Base-by-base conservation (phyloP, 2,888 invertebrate genomes). In the Luperina testacea region DNA sequence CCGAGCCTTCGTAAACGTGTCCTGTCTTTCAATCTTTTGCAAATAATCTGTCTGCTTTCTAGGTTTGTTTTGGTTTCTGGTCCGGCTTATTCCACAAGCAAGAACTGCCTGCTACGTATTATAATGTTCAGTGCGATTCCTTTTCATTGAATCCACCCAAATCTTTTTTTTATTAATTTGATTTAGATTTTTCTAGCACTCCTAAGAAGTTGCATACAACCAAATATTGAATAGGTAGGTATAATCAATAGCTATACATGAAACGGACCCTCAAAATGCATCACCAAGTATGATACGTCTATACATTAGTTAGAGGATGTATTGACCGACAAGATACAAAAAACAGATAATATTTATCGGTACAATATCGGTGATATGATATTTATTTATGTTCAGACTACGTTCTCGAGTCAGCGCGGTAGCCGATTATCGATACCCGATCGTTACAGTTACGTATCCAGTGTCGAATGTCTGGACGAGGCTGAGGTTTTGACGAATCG, bases 381-480 rank as follows among this genome's bases (percentile, higher is more conserved):
- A 65, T 51, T 32, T 32, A 32, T 32, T 20, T 32, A 70, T n/a
- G 63, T 42, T 53, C 65, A 17, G 15, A 69, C 24, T 48, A n/a
- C 38, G 4, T 2, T 6, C 3, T 38, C 77, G 24, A 76, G 48
- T 67, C 24, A 59, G 27, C 76, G 74, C 71, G 81, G 75, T 73
- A 45, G 17, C 20, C 74, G 73, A 71, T 85, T 68, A 77, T 68
- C 72, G 81, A 87, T 77, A 84, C 75, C 38, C 68, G 77, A 78
- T 73, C 75, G 63, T 77, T 81, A 86, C 87, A 86, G 87, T 87
- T 86, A 87, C 75, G 65, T 76, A 74, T 77, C 77, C 80, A 67
- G 67, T 77, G 42, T 77, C 75, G 80, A 70, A 81, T 77, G 80
- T 77, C 80, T 86, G 80, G 84, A 84, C 81, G 13, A 68, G 57